These are phyloP conservation scores for Pogonocichla stellata DNA, from an alignment of 2,113 vertebrate species.

Conservation along the genomic window DNA sequence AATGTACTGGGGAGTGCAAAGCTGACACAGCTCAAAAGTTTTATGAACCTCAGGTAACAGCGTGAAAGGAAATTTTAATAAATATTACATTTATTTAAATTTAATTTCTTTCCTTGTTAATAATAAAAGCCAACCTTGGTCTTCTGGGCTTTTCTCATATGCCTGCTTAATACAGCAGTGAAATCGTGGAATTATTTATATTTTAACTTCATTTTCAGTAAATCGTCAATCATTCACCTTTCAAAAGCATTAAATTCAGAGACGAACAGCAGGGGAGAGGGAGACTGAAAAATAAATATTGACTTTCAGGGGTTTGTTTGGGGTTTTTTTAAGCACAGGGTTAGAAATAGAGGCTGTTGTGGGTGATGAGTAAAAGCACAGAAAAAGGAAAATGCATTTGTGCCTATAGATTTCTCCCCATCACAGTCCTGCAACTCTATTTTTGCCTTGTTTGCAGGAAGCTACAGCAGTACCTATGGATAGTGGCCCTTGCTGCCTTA, in stretches of 20 bases:
- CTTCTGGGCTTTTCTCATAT: slow-evolving; percentile 57
- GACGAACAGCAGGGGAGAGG: slow-evolving; percentile 4
- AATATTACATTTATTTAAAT: slow-evolving; percentile 73
- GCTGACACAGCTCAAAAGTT: slow-evolving; percentile 67
- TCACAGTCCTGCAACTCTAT: neutral
- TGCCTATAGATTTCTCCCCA: neutral
- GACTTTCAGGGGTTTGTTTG: slow-evolving; percentile 49
- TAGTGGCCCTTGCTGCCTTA: neutral
- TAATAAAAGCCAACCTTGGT: slow-evolving; percentile 67
- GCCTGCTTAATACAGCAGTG: slow-evolving; percentile 39
- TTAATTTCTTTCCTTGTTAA: slow-evolving; percentile 73
- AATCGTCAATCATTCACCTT: slow-evolving; percentile 59
- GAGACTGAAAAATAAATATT: slow-evolving; percentile 50
- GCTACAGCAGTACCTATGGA: neutral
- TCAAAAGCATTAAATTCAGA: slow-evolving; percentile 56
- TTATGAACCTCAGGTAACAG: slow-evolving; percentile 70
- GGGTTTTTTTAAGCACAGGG: neutral
- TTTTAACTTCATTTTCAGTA: slow-evolving; percentile 52
- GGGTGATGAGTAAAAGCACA: neutral
- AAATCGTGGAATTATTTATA: slow-evolving; percentile 55
- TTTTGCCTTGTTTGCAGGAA: neutral
- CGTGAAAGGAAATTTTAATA: slow-evolving; percentile 73
- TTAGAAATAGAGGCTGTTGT: slow-evolving; percentile 1
- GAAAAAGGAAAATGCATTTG: neutral
- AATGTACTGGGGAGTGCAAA: slow-evolving; percentile 51